Evolutionary conservation across 2,888 invertebrate species (phyloP).

Genomic region (Eulithis testata): DNA sequence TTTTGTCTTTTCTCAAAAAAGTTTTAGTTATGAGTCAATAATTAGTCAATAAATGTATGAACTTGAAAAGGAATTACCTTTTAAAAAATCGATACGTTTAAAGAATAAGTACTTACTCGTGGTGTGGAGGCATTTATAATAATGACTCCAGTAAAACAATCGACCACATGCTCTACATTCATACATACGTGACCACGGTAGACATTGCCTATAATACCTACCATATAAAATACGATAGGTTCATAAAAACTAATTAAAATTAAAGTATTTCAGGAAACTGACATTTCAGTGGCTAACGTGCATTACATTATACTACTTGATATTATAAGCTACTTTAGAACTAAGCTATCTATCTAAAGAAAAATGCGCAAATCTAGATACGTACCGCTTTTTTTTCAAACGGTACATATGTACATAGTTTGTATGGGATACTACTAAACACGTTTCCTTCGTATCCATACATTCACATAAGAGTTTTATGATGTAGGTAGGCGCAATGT

Average conservation of each 20-base stretch:
- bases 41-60: background rate
- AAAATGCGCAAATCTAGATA: too few relatives aligned
- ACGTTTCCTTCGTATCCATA: background rate
- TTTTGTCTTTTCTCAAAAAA: too few relatives aligned
- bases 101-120: conserved; percentile 8
- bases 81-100: conserved; percentile 1
- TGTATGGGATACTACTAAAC: background rate
- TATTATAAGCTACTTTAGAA: too few relatives aligned
- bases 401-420: background rate
- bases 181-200: conserved; percentile 1
- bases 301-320: too few relatives aligned
- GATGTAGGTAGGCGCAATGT: background rate
- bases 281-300: too few relatives aligned
- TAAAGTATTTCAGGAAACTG: too few relatives aligned
- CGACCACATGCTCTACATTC: conserved; percentile 32
- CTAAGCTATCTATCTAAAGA: too few relatives aligned
- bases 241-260: too few relatives aligned
- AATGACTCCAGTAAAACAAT: conserved; percentile 21
- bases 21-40: background rate
- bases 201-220: background rate
- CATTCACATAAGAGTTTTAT: conserved; percentile 1
- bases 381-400: too few relatives aligned
- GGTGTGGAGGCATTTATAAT: conserved; percentile 15
- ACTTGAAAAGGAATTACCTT: background rate
- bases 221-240: background rate